Percentiles rank a stretch among this genome's conserved stretches.
These are phyloP conservation scores for Drosophila pegasa DNA, from an alignment of 2,888 invertebrate genomes.

Conservation along the genomic window DNA sequence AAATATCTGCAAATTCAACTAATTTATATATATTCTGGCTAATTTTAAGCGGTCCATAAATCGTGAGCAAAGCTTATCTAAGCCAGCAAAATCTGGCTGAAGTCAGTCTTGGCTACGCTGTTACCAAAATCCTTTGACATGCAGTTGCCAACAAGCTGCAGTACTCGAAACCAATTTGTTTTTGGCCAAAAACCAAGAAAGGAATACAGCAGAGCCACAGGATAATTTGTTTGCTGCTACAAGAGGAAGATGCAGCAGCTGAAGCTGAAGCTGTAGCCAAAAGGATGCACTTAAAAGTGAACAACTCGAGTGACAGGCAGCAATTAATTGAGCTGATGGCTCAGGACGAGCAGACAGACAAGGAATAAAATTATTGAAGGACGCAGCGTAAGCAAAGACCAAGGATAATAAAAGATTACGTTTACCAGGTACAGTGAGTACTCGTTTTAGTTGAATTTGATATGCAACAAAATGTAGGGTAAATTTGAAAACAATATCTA, in stretches of 20 bases:
- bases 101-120: slow-evolving; percentile 12
- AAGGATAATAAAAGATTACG: slow-evolving; percentile 53
- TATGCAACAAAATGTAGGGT: no score
- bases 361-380: slow-evolving; percentile 53
- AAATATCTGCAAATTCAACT: background rate
- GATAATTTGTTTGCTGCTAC: slow-evolving; percentile 41
- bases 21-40: background rate
- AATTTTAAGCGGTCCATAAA: slow-evolving; percentile 20
- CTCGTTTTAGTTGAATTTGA: background rate
- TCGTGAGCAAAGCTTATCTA: slow-evolving; percentile 14
- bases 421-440: slow-evolving; percentile 18
- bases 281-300: slow-evolving; percentile 39
- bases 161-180: slow-evolving; percentile 43
- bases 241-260: background rate
- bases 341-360: slow-evolving; percentile 19
- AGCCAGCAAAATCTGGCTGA: slow-evolving; percentile 9
- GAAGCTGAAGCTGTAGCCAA: background rate
- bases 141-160: slow-evolving; percentile 33
- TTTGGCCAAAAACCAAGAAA: slow-evolving; percentile 24
- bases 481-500: background rate
- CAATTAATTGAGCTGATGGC: slow-evolving; percentile 64
- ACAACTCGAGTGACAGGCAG: slow-evolving; percentile 52
- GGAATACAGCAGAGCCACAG: slow-evolving; percentile 25
- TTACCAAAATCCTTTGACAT: slow-evolving; percentile 44
- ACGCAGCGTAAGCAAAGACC: slow-evolving; percentile 42